Base-by-base conservation (phyloP, 2,113 vertebrate species). In the Melanerpes aurifrons region DNA sequence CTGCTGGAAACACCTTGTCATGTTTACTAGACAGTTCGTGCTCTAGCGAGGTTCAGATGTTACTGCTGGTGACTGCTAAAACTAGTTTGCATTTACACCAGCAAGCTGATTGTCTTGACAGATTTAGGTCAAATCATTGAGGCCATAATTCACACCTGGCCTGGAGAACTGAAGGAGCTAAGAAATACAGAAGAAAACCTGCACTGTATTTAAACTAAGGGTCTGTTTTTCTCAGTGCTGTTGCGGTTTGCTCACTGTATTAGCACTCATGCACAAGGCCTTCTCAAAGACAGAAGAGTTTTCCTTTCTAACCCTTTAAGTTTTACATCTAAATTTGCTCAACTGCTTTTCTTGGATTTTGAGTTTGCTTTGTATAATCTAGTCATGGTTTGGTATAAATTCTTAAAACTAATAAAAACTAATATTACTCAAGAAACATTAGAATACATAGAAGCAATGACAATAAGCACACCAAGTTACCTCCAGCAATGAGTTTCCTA, bases 321-420 rank as follows among this genome's bases (percentile, higher is more conserved):
- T 72, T 82, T 66, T 64, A 75, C 85, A 84, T 22, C 68, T 25
- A 37, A 35, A 77, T 72, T 72, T 71, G 74, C 48, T 37, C 58
- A 61, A 26, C 47, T 74, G 53, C 12, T 24, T 89, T 68, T 56
- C 21, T 12, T 43, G 25, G 37, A 18, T 69, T 89, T 75, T 11
- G 45, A 82, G 40, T 28, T 59, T 76, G 21, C 50, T 69, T 80
- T 77, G 35, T 67, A 26, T 71, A 50, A 74, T 83, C 56, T 63
- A 83, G n/a, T 16, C 12, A n/a, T 47, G 32, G 35, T 54, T 92
- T 81, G 24, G 80, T 24, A 59, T 47, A 73, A 93, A 86, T 63
- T 61, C 75, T 76, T 90, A 59, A 63, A 91, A 70, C 14, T 62
- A 90, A 73, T 77, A 56, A 66, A 90, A 86, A 8, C 28, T 93